Evolutionary conservation across 2,888 invertebrate species (phyloP).

Genomic region (Clitarchus hookeri): DNA sequence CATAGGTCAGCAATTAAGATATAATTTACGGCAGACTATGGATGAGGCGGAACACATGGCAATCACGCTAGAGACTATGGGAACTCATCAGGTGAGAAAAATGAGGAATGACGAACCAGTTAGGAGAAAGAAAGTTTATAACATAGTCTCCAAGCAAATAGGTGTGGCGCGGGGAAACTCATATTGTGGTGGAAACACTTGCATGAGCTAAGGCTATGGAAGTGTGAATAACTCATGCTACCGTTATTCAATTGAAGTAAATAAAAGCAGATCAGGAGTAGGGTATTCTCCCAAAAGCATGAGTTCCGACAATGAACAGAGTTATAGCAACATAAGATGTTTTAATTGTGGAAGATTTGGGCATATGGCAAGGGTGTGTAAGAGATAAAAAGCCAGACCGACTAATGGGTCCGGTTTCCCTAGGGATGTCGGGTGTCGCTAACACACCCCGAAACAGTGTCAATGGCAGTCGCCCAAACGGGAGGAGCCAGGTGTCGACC

Average conservation of each 20-base stretch:
- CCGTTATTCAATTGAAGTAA: neutral
- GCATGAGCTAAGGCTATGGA: neutral
- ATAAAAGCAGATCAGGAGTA: neutral
- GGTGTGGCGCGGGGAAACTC: no score
- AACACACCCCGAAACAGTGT: neutral
- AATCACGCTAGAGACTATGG: neutral
- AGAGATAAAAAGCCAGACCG: neutral
- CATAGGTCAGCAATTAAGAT: neutral
- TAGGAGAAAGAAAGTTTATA: neutral
- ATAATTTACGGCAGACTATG: neutral
- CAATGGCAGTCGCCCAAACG: neutral
- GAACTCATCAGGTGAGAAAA: neutral
- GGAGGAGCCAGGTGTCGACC: neutral
- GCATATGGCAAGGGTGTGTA: neutral
- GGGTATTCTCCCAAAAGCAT: neutral
- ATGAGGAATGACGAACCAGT: neutral
- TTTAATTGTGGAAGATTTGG: neutral
- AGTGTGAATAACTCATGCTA: neutral
- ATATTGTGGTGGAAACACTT: neutral
- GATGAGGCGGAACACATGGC: neutral
- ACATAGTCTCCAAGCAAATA: neutral
- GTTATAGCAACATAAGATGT: neutral
- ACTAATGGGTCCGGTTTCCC: neutral
- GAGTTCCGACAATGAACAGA: neutral
- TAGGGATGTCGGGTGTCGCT: no score